Evolutionary conservation across 2,888 invertebrate species (phyloP), one percentile per base, ranked within the genome.

Genomic region (Gandaritis pyraliata): DNA sequence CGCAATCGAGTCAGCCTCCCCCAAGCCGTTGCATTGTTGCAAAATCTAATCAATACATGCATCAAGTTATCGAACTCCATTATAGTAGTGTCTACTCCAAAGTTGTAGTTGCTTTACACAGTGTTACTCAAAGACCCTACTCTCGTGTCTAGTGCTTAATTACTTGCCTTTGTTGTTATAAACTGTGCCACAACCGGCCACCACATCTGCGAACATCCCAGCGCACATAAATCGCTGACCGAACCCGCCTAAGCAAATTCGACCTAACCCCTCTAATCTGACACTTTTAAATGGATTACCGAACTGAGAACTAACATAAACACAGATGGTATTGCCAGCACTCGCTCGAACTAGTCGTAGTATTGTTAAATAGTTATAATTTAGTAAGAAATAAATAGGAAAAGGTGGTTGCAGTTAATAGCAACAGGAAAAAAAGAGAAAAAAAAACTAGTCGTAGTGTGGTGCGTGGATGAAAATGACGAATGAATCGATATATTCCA

Each of bases 141-240:
- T 77, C 75, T 72, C 77, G 71, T 76, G 76, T 81, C 81, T 84
- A 83, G 83, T 86, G 83, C 84, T 85, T 86, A 87, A 87, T 87
- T 85, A 86, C 86, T 83, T 71, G 77, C 80, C 85, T 82, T 83
- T 85, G 86, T 87, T 85, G 87, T 86, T 86, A 83, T 83, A 86
- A 85, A 85, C 85, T 82, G 79, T 72, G 75, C 79, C 83, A 72
- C 82, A 81, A 80, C 76, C 80, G 73, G 73, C 76, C 76, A 82
- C 83, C 83, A 75, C 86, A 86, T 85, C 80, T 85, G 86, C 68
- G 81, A 55, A 79, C 78, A 68, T 77, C 71, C 63, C 53, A 7
- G 50, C 33, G 50, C 80, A 81, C 84, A 86, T 86, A 86, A 86
- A 86, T 86, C 82, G 81, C 83, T 83, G 81, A 82, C 85, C 83